phyloP scores from a whole-genome alignment of 2,888 invertebrate species.

The Minunthozetes semirufus region DNA sequence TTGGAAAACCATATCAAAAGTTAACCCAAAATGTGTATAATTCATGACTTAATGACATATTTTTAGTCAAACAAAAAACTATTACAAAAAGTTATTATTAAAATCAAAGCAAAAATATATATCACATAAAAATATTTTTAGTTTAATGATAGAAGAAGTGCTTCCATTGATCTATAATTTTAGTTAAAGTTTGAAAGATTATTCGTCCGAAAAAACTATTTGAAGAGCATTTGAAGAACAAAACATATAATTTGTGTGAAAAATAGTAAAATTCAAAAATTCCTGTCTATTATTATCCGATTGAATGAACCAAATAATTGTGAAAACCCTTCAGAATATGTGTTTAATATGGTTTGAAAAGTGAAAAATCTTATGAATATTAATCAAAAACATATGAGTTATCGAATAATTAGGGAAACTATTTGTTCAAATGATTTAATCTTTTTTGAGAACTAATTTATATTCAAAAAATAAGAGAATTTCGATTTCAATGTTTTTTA shows the following conservation, averaged over 20 bases:
- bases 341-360: neutral
- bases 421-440: neutral
- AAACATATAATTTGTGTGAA: neutral
- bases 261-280: neutral
- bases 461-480: too few species aligned
- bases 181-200: neutral
- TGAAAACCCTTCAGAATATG: neutral
- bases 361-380: conserved; percentile 5
- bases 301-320: neutral
- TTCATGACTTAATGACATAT: too few species aligned
- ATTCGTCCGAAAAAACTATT: neutral
- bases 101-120: too few species aligned
- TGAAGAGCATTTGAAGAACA: neutral
- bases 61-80: too few species aligned
- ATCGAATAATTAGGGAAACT: neutral
- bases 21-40: too few species aligned
- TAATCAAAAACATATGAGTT: neutral
- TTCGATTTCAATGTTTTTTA: too few species aligned
- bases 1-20: too few species aligned
- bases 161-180: neutral
- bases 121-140: too few species aligned
- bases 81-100: too few species aligned
- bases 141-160: neutral
- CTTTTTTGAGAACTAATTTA: neutral
- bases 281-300: neutral